Percentiles rank a stretch among this genome's conserved stretches.
phyloP scores from a whole-genome alignment of 2,888 invertebrate species.

The Dorcus parallelipipedus region DNA sequence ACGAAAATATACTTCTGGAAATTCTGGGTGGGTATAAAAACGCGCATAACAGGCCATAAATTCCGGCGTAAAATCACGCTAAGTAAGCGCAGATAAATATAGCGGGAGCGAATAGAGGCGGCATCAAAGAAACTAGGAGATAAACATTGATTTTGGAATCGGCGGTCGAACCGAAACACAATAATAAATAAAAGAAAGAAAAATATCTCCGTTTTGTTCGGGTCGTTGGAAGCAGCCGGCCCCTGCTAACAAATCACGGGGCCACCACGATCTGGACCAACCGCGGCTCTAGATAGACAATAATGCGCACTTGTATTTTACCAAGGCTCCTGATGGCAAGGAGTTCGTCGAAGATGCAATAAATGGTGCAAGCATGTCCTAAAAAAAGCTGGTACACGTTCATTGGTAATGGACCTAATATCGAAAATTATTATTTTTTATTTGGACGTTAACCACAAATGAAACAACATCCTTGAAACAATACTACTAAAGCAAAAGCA shows the following conservation, averaged over 20 bases:
- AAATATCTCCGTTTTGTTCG: slow-evolving; percentile 33
- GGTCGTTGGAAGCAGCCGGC: slow-evolving; percentile 11
- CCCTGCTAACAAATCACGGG: slow-evolving; percentile 12
- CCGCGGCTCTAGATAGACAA: slow-evolving; percentile 5
- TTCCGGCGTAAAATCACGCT: too few species aligned
- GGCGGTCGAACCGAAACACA: slow-evolving; percentile 31
- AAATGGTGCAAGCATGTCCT: background rate
- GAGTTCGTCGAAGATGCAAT: background rate
- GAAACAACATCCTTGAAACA: too few species aligned
- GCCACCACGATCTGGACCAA: slow-evolving; percentile 8
- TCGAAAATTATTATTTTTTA: background rate
- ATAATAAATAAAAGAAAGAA: slow-evolving; percentile 33
- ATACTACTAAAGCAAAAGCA: too few species aligned
- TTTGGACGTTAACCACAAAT: background rate
- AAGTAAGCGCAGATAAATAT: too few species aligned
- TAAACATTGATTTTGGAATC: slow-evolving; percentile 37
- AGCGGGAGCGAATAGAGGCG: too few species aligned
- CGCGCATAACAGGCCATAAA: too few species aligned
- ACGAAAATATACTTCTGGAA: too few species aligned
- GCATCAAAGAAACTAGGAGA: slow-evolving; percentile 31
- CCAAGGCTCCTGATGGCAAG: background rate
- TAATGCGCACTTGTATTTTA: slow-evolving; percentile 1
- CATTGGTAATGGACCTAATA: background rate
- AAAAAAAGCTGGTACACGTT: background rate
- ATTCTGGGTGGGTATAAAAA: too few species aligned